These are phyloP conservation scores for Silurus lanzhouensis DNA, from an alignment of 2,797 vertebrate species.

Conservation along the genomic window DNA sequence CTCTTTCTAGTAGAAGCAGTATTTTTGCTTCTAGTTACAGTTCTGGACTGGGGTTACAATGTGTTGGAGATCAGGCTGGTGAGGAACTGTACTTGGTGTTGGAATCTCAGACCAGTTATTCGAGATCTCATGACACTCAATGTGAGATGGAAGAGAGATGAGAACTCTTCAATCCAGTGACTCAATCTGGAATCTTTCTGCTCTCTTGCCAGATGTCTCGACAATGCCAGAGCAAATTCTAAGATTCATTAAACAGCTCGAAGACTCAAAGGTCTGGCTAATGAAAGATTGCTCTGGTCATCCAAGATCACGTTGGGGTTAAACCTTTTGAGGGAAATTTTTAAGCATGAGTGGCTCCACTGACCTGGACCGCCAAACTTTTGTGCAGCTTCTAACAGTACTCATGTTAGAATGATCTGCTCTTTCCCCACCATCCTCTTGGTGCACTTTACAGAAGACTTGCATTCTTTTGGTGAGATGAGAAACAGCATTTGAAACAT, in stretches of 20 bases:
- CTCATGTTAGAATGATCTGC: too few species aligned
- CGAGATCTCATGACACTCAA: constrained; percentile 45
- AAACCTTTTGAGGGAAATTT: too few species aligned
- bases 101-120: constrained; percentile 48
- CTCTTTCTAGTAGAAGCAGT: constrained; percentile 40
- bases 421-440: too few species aligned
- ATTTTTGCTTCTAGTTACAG: constrained; percentile 45
- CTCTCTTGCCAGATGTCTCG: constrained; percentile 29
- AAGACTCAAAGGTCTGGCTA: too few species aligned
- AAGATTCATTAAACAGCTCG: not conserved
- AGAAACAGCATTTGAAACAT: too few species aligned
- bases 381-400: too few species aligned
- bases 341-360: too few species aligned
- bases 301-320: too few species aligned
- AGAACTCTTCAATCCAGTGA: constrained; percentile 28
- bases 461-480: too few species aligned
- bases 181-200: constrained; percentile 40
- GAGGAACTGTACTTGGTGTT: not conserved
- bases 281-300: too few species aligned
- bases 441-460: too few species aligned
- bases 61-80: constrained; percentile 45
- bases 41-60: constrained; percentile 41
- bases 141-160: constrained; percentile 40
- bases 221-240: constrained; percentile 47
- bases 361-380: too few species aligned